These are phyloP conservation scores for Diorhabda elongata DNA, from an alignment of 1,140 invertebrate genomes.

Conservation along the genomic window DNA sequence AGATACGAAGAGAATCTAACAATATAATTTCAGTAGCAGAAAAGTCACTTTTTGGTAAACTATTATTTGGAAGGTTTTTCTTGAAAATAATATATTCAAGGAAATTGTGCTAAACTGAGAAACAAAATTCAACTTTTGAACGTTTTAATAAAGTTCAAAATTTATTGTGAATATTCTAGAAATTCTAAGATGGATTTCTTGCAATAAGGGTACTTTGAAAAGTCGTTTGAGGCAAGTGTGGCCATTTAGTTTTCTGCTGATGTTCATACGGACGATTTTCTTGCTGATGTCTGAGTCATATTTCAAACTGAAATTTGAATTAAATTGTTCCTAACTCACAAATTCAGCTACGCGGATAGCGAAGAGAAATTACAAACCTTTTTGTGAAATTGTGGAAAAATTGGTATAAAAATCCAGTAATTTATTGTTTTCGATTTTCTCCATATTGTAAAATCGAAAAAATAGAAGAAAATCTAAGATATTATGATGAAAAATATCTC, in stretches of 20 bases:
- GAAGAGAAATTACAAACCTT: neutral
- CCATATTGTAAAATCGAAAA: too few relatives aligned
- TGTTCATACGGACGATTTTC: slow-evolving; percentile 20
- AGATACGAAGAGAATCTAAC: too few relatives aligned
- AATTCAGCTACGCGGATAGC: slow-evolving; percentile 14
- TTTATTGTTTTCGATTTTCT: neutral
- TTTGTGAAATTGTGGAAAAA: slow-evolving; percentile 2
- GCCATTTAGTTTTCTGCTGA: slow-evolving; percentile 23
- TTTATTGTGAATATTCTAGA: slow-evolving; percentile 4
- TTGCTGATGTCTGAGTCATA: slow-evolving; percentile 21
- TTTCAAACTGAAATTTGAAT: slow-evolving; percentile 22
- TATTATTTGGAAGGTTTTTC: too few relatives aligned
- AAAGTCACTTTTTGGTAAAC: too few relatives aligned
- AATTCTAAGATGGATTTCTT: slow-evolving; percentile 21
- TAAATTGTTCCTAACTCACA: slow-evolving; percentile 18
- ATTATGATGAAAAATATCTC: too few relatives aligned
- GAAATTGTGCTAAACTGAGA: too few relatives aligned
- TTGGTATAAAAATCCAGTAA: neutral
- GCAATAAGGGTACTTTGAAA: slow-evolving; percentile 30
- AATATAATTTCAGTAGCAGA: too few relatives aligned
- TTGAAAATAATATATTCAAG: too few relatives aligned
- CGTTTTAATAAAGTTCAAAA: neutral
- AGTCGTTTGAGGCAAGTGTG: slow-evolving; percentile 32
- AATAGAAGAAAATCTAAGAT: too few relatives aligned
- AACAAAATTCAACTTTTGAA: neutral